phyloP scores from a whole-genome alignment of 2,797 vertebrate species.

The Dicrostonyx torquatus region DNA sequence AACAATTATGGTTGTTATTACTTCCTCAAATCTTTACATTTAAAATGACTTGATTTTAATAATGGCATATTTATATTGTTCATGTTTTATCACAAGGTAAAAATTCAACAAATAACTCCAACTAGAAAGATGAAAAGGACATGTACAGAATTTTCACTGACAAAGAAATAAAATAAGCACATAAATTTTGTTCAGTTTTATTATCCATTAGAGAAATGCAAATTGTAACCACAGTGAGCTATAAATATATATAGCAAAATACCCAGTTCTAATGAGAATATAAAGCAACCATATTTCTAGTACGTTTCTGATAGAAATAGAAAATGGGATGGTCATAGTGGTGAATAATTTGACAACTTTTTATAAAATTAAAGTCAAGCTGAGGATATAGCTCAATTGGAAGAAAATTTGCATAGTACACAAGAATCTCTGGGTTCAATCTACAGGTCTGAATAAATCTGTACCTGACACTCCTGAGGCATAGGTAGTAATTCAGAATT shows the following conservation, averaged over 20 bases:
- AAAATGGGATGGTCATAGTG: neutral
- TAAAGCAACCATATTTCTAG: neutral
- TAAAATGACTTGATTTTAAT: neutral
- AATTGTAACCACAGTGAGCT: neutral
- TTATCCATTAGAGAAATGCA: neutral
- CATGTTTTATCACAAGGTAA: neutral
- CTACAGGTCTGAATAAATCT: neutral
- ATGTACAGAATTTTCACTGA: neutral
- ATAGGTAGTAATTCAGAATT: neutral
- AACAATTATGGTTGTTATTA: neutral
- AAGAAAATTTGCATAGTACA: neutral
- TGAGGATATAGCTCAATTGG: neutral
- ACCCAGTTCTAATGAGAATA: neutral
- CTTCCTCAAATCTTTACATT: neutral
- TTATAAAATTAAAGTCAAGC: neutral
- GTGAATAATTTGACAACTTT: slow-evolving; percentile 5
- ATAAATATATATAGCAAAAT: neutral
- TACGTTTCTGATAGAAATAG: neutral
- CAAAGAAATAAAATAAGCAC: neutral
- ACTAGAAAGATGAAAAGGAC: neutral
- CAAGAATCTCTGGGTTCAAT: neutral
- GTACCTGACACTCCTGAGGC: too few relatives aligned
- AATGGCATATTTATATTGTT: neutral
- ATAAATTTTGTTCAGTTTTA: neutral
- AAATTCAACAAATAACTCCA: neutral